Evolutionary conservation across 2,797 vertebrate species (phyloP).

Genomic region (Calcarius lapponicus): DNA sequence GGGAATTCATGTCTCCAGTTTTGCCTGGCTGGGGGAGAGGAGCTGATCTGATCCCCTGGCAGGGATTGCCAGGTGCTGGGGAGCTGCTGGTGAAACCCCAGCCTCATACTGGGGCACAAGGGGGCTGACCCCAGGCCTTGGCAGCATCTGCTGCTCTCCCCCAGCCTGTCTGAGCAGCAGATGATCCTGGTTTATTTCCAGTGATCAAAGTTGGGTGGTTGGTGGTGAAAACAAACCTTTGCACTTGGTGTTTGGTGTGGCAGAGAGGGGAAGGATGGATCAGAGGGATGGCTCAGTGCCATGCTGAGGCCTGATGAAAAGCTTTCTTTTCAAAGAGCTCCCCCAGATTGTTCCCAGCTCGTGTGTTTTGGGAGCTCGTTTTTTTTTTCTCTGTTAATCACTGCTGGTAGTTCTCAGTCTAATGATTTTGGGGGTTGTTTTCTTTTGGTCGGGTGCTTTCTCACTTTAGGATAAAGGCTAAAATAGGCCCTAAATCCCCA

Average conservation of each 20-base stretch:
- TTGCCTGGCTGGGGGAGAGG: not conserved
- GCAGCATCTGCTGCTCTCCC: not conserved
- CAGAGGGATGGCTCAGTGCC: not conserved
- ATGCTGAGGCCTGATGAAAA: not conserved
- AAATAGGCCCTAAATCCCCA: not conserved
- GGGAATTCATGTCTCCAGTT: not conserved
- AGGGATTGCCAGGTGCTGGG: not conserved
- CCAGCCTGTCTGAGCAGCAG: accelerated
- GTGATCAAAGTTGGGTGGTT: not conserved
- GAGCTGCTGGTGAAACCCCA: not conserved
- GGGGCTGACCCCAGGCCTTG: accelerated
- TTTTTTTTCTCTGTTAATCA: constrained; percentile 1
- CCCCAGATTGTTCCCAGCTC: not conserved
- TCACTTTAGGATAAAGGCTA: not conserved
- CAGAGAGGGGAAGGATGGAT: not conserved
- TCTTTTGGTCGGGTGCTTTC: not conserved
- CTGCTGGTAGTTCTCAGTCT: not conserved
- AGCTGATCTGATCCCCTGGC: not conserved
- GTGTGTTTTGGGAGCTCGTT: not conserved
- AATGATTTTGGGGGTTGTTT: not conserved
- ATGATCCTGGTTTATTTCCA: not conserved
- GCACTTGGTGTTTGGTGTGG: not conserved
- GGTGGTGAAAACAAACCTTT: not conserved
- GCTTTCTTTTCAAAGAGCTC: not conserved
- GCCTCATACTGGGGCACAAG: accelerated